Conservation (phyloP, 2,888 invertebrate genomes). For the Fissipunctia ypsillon region DNA sequence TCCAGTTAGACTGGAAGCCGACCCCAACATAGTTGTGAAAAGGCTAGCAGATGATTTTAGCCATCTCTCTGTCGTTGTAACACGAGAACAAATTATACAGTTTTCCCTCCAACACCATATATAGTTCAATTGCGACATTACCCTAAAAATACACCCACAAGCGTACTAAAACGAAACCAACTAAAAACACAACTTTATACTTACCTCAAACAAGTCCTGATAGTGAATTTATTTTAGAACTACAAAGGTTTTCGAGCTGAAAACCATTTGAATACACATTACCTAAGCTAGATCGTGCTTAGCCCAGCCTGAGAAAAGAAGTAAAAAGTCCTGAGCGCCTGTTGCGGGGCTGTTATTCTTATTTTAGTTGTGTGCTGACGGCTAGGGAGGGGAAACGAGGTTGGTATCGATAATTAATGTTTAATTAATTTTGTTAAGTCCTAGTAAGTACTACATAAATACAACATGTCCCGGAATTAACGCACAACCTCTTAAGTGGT, state of each 20-base stretch:
- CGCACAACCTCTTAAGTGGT: no score
- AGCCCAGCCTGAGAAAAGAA: conserved; percentile 68
- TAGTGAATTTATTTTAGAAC: conserved; percentile 57
- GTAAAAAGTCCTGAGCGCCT: conserved; percentile 70
- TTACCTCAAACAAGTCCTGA: conserved; percentile 23
- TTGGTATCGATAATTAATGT: conserved; percentile 19
- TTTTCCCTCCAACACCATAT: neutral
- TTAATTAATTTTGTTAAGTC: neutral
- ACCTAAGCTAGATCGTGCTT: conserved; percentile 70
- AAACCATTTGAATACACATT: conserved; percentile 65
- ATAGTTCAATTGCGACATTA: conserved; percentile 9
- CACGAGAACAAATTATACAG: neutral
- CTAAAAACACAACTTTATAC: conserved; percentile 18
- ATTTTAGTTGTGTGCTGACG: conserved; percentile 72
- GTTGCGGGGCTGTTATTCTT: conserved; percentile 74
- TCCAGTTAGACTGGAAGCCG: no score
- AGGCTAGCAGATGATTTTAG: no score
- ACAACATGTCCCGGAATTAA: no score
- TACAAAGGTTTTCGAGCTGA: conserved; percentile 55
- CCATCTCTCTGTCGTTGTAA: neutral
- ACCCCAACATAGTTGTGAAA: no score
- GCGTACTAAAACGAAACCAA: neutral
- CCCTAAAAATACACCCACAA: conserved; percentile 10
- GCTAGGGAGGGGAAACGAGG: conserved; percentile 45
- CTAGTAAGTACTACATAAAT: no score